Conservation (phyloP, 2,888 invertebrate genomes). For the Taenaris catops region DNA sequence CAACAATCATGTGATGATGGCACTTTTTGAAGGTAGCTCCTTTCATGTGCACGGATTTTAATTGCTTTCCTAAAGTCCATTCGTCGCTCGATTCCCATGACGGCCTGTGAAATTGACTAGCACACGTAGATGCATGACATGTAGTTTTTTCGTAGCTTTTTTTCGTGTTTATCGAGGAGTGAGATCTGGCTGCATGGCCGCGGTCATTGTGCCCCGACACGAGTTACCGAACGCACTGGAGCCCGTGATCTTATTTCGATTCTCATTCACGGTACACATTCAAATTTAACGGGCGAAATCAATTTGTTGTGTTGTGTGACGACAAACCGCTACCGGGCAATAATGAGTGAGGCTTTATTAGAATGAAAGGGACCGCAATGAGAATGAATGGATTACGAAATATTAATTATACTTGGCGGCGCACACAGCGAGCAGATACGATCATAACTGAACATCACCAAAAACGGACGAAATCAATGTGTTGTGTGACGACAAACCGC, state of each 20-base stretch:
- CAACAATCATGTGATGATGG: conserved; percentile 59
- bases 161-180: conserved; percentile 69
- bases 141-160: conserved; percentile 72
- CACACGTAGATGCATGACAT: conserved; percentile 79
- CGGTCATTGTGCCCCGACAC: conserved; percentile 56
- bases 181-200: conserved; percentile 66
- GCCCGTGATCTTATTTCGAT: conserved; percentile 68
- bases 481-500: conserved; percentile 61
- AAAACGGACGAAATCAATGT: conserved; percentile 69
- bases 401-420: conserved; percentile 60
- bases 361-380: neutral
- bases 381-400: conserved; percentile 67
- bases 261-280: conserved; percentile 64
- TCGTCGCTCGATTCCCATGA: conserved; percentile 75
- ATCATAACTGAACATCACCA: conserved; percentile 65
- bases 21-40: conserved; percentile 46
- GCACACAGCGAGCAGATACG: conserved; percentile 64
- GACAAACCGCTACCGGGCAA: conserved; percentile 63
- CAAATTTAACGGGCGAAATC: conserved; percentile 72
- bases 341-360: conserved; percentile 30
- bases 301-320: conserved; percentile 60
- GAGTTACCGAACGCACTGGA: conserved; percentile 35
- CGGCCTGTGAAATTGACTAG: conserved; percentile 74
- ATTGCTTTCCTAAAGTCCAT: conserved; percentile 75
- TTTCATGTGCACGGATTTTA: conserved; percentile 57